These are phyloP conservation scores for Coreius guichenoti DNA, from an alignment of 2,797 vertebrate species.

Conservation along the genomic window DNA sequence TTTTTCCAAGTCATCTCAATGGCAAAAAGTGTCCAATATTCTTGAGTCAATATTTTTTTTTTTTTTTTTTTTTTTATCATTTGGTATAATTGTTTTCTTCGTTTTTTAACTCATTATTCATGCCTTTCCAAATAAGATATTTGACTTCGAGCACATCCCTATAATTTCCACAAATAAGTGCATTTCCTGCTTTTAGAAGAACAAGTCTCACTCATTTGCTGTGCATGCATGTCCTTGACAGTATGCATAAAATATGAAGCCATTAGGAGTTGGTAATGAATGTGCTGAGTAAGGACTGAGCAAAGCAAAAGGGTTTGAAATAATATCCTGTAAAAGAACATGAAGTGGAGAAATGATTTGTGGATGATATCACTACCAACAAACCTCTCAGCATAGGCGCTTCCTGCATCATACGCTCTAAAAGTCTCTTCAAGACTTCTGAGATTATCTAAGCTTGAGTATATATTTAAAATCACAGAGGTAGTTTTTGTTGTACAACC, in stretches of 20 bases:
- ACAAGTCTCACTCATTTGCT: constrained; percentile 13
- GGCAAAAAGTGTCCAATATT: not conserved
- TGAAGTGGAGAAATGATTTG: constrained; percentile 55
- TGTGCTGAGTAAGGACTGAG: constrained; percentile 59
- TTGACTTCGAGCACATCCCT: not conserved
- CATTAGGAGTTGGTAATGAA: constrained; percentile 51
- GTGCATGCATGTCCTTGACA: constrained; percentile 48
- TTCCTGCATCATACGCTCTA: not conserved
- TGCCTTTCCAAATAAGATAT: not conserved
- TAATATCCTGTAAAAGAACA: constrained; percentile 61
- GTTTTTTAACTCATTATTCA: not conserved
- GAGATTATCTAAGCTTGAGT: not conserved
- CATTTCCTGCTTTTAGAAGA: not conserved
- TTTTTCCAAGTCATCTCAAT: too few relatives aligned
- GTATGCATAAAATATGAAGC: constrained; percentile 51
- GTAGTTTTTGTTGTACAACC: not conserved
- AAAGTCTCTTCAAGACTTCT: not conserved
- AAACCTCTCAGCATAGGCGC: not conserved
- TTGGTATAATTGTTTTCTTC: not conserved
- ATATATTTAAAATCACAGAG: not conserved
- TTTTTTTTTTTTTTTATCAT: not conserved
- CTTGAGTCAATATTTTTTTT: not conserved
- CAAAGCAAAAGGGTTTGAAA: constrained; percentile 54
- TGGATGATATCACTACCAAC: constrained; percentile 6
- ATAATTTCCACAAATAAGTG: not conserved